Percentiles rank a stretch among this genome's conserved stretches.
Conservation (phyloP, 2,113 vertebrate genomes). For the Centropus unirufus region DNA sequence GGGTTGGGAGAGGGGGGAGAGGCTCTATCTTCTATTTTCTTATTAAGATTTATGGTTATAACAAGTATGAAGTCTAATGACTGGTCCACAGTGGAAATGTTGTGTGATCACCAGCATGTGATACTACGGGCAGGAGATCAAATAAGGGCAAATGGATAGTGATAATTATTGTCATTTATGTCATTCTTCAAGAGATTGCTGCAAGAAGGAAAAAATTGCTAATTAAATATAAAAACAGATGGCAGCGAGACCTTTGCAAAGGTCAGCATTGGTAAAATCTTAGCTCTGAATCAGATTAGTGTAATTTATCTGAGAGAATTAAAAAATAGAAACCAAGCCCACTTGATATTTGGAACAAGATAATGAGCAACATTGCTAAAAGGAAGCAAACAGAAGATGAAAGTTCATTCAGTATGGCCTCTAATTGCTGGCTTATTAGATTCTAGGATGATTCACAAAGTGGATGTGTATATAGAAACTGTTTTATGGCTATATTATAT, state of each 20-base stretch:
- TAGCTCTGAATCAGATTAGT: constrained; percentile 40
- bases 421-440: constrained; percentile 9
- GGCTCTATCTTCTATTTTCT: background rate
- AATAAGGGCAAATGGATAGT: background rate
- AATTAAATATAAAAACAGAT: constrained; percentile 66
- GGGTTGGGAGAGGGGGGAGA: no score
- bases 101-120: background rate
- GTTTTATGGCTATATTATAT: background rate
- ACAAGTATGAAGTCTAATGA: background rate
- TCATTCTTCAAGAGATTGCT: constrained; percentile 26
- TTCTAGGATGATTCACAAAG: background rate
- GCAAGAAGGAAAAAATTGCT: background rate
- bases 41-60: background rate
- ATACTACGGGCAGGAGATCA: background rate
- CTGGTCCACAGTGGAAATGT: background rate
- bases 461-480: background rate
- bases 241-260: constrained; percentile 49
- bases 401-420: background rate
- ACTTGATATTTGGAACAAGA: constrained; percentile 42
- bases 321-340: constrained; percentile 20
- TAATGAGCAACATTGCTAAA: constrained; percentile 24
- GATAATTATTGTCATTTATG: constrained; percentile 29
- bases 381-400: constrained; percentile 22
- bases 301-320: constrained; percentile 40
- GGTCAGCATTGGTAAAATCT: constrained; percentile 6